These are phyloP conservation scores for Agonopterix heracliana DNA, from an alignment of 2,888 invertebrate genomes.

Conservation along the genomic window DNA sequence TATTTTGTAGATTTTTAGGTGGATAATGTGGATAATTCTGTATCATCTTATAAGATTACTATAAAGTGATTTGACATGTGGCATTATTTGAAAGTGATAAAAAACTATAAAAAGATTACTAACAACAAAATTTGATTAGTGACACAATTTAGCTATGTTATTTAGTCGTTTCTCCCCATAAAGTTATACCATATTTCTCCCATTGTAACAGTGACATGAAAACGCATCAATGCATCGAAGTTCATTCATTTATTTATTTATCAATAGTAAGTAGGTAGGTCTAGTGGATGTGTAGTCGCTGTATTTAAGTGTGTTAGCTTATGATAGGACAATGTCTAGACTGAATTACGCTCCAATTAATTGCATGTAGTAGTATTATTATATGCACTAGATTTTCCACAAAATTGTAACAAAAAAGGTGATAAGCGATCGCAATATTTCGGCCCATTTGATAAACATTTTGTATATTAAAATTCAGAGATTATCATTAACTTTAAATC, in stretches of 20 bases:
- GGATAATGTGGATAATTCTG: too few species aligned
- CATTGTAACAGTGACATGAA: too few species aligned
- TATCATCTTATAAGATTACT: too few species aligned
- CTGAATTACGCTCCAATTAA: constrained; percentile 69
- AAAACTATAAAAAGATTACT: too few species aligned
- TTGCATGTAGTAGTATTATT: constrained; percentile 24
- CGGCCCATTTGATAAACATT: constrained; percentile 52
- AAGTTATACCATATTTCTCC: too few species aligned
- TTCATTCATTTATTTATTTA: constrained; percentile 30
- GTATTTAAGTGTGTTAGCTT: constrained; percentile 52
- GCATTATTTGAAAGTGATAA: too few species aligned
- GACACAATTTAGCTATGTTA: too few species aligned
- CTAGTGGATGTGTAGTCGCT: constrained; percentile 45
- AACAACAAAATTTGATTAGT: too few species aligned
- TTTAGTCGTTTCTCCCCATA: too few species aligned
- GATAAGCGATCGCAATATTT: constrained; percentile 44
- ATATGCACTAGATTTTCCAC: constrained; percentile 58
- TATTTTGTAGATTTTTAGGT: too few species aligned
- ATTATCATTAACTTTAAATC: constrained; percentile 31
- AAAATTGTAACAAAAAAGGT: constrained; percentile 28
- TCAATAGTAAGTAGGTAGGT: constrained; percentile 33
- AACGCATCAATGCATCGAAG: constrained; percentile 32
- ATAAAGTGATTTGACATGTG: too few species aligned
- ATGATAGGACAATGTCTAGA: constrained; percentile 67
- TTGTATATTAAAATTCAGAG: constrained; percentile 40